Evolutionary conservation across 2,113 vertebrate species (phyloP), one percentile per base, ranked within the genome.

Genomic region (Mohoua ochrocephala): DNA sequence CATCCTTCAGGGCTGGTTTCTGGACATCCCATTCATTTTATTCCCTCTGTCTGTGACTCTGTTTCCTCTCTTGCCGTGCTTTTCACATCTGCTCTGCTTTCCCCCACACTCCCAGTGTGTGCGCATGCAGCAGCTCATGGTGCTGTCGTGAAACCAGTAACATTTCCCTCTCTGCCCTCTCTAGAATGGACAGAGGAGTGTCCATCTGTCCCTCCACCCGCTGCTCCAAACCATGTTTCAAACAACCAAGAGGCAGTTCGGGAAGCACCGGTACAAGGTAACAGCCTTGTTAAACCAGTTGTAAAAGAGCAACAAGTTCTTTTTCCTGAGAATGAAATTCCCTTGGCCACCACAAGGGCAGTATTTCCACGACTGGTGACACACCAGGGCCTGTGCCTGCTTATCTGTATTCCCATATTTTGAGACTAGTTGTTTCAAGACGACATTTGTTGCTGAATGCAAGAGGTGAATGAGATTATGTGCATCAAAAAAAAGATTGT

Each of bases 121-220:
- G 71, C 63, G 39, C 4, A 0, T 42, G 39, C 47, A 82, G 83
- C 61, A 83, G 68, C 74, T 91, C 37, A 1, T 21, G 21, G 84
- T 35, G 87, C 78, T 87, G 61, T 69, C 76, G 81, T 83, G 93
- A 90, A 87, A 78, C 37, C 3, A 96, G 95, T 93, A 79, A 89
- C 47, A 22, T 65, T 69, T 84, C 74, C 75, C 79, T 83, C 70
- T 98, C 98, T 98, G 93, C 85, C 96, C 96, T 87, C 98, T 98
- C 63, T 96, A 99, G 99, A 99, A 97, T 99, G 99, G 99, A 98
- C 99, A 81, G 99, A 99, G 97, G 99, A 99, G 71, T 98, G 98
- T 31, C 97, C 98, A 35, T 97, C 99, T 94, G 97, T 99, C 68
- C 98, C 98, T 79, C 98, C 98, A 91, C 99, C 99, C 21, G 97